Percentiles rank a stretch among this genome's conserved stretches.
Conservation (phyloP, 2,113 vertebrate species). For the Pseudopodoces humilis region DNA sequence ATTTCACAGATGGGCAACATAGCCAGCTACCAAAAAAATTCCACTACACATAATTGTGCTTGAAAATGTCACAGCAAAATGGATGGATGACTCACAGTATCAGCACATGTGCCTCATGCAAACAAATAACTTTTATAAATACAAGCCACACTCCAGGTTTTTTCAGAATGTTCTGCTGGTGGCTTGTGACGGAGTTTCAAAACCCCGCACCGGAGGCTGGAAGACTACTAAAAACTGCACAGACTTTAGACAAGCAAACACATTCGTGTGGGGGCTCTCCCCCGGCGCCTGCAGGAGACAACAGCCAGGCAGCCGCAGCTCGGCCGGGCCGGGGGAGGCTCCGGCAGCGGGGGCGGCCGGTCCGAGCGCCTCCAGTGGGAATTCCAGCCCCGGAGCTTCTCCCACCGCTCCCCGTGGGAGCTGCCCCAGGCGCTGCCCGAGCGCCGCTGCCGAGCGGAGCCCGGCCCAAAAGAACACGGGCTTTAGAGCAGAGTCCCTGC, state of each 20-base stretch:
- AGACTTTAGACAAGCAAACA: constrained; percentile 37
- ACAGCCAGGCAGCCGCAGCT: neutral
- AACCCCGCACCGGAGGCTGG: constrained; percentile 45
- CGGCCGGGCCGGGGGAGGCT: neutral
- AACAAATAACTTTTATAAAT: constrained; percentile 60
- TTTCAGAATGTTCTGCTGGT: neutral
- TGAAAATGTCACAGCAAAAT: constrained; percentile 71
- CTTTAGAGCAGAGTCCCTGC: neutral
- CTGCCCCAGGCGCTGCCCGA: neutral
- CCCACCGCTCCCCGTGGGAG: neutral
- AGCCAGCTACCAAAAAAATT: constrained; percentile 70
- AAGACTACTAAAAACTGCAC: constrained; percentile 31
- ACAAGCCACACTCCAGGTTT: constrained; percentile 5
- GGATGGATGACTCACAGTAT: constrained; percentile 66
- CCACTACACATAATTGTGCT: constrained; percentile 71
- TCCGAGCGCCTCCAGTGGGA: neutral
- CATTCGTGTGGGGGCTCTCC: constrained; percentile 2
- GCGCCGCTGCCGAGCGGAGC: rapidly evolving
- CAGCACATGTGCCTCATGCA: constrained; percentile 57
- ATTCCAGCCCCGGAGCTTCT: neutral
- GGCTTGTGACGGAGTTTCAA: constrained; percentile 6
- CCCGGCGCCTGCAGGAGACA: neutral
- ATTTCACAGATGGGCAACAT: constrained; percentile 74
- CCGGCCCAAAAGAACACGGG: neutral
- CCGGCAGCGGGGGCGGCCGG: neutral